Percentiles rank a stretch among this genome's conserved stretches.
Conservation (phyloP, 1,140 invertebrate species). For the Drusus annulatus region DNA sequence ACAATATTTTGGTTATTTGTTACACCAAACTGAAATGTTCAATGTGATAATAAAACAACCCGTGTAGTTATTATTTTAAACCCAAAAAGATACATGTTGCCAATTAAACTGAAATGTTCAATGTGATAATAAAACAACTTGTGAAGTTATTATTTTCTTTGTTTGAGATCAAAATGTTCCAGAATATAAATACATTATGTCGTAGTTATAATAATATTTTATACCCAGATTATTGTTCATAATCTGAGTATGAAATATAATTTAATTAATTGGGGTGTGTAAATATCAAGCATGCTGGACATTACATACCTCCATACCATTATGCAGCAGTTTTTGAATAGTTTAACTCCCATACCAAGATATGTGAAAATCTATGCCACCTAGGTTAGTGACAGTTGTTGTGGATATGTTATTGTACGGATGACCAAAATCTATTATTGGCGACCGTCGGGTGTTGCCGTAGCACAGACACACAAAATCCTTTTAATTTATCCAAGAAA, state of each 20-base stretch:
- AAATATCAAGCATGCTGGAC: too few species aligned
- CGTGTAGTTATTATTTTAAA: too few species aligned
- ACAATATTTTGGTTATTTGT: too few species aligned
- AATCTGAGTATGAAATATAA: too few species aligned
- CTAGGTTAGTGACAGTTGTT: constrained; percentile 11
- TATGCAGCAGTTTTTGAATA: constrained; percentile 49
- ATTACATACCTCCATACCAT: constrained; percentile 40
- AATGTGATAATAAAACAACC: neutral
- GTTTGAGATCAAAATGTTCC: neutral
- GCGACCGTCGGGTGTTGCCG: neutral
- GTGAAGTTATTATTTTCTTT: too few species aligned
- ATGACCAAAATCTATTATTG: constrained; percentile 32
- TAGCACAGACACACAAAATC: neutral
- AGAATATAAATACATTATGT: neutral
- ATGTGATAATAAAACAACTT: neutral
- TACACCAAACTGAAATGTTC: neutral
- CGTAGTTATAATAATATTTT: neutral
- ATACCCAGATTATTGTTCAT: neutral
- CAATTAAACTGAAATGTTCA: neutral
- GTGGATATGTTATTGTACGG: constrained; percentile 16
- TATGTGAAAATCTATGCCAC: neutral
- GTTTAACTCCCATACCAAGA: constrained; percentile 24
- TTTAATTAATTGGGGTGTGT: too few species aligned
- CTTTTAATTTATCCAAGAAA: neutral
- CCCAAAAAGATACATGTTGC: too few species aligned